Percentiles rank a stretch among this genome's conserved stretches.
These are phyloP conservation scores for Hylaea fasciaria DNA, from an alignment of 2,888 invertebrate genomes.

Conservation along the genomic window DNA sequence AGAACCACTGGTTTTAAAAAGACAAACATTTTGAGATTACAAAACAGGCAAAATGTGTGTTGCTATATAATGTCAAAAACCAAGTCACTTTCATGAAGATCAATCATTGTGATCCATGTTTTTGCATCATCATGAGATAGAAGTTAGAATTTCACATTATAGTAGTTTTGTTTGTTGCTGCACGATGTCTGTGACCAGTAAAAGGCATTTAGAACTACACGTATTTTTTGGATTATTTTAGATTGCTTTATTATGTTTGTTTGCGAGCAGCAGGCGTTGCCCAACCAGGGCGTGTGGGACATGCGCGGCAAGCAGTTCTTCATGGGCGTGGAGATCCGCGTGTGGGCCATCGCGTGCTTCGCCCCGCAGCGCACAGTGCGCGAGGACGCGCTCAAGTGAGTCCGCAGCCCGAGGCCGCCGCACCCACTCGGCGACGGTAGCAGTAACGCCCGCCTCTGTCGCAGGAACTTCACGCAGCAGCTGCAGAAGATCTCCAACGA, in stretches of 20 bases:
- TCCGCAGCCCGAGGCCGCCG: neutral
- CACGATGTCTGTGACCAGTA: no score
- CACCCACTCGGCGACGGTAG: neutral
- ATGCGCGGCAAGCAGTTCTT: constrained; percentile 99
- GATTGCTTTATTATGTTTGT: constrained; percentile 31
- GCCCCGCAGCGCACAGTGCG: constrained; percentile 99
- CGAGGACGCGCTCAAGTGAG: constrained; percentile 95
- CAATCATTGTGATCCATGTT: no score
- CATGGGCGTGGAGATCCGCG: constrained; percentile 99
- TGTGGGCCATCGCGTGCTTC: constrained; percentile 99
- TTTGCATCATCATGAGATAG: no score
- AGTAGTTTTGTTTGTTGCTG: no score
- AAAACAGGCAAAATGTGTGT: no score
- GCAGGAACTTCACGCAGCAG: constrained; percentile 98
- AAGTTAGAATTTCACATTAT: no score
- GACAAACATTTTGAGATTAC: no score
- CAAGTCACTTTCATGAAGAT: no score
- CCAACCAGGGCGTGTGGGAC: constrained; percentile 99
- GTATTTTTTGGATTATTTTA: neutral
- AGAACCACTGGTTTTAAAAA: no score
- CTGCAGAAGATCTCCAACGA: constrained; percentile 99
- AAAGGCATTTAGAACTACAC: neutral
- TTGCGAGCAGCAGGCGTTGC: constrained; percentile 93
- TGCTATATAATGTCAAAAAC: no score
- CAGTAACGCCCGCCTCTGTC: neutral